These are phyloP conservation scores for Zeuzera pyrina DNA, from an alignment of 2,888 invertebrate species.

Conservation along the genomic window DNA sequence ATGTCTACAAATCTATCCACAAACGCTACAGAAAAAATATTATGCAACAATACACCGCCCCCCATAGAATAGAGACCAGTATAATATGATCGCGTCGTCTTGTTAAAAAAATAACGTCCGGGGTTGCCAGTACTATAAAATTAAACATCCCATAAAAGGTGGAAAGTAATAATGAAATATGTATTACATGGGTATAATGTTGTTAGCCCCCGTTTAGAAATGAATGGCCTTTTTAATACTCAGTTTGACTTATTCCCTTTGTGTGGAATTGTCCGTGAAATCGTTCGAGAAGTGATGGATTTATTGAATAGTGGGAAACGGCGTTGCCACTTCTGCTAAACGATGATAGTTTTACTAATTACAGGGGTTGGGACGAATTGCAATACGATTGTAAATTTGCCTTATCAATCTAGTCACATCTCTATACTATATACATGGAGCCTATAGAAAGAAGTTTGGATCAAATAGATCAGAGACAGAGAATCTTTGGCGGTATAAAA, in stretches of 20 bases:
- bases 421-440: not conserved
- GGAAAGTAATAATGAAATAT: conserved; percentile 70
- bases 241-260: conserved; percentile 64
- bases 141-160: conserved; percentile 64
- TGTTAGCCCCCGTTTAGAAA: conserved; percentile 59
- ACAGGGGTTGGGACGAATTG: conserved; percentile 31
- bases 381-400: too few species aligned
- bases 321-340: conserved; percentile 15
- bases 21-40: conserved; percentile 43
- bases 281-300: conserved; percentile 55
- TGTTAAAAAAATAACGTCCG: conserved; percentile 39
- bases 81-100: conserved; percentile 37
- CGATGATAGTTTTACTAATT: conserved; percentile 50
- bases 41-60: conserved; percentile 70
- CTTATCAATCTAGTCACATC: too few species aligned
- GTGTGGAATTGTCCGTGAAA: conserved; percentile 63
- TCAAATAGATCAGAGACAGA: too few species aligned
- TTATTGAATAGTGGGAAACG: conserved; percentile 39
- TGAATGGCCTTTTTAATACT: conserved; percentile 53
- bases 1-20: conserved; percentile 29
- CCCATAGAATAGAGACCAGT: conserved; percentile 45
- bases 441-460: not conserved
- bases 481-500: too few species aligned
- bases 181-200: conserved; percentile 72
- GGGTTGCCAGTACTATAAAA: conserved; percentile 62